phyloP scores from a whole-genome alignment of 2,888 invertebrate species.

The Ichneumoninae sp. region DNA sequence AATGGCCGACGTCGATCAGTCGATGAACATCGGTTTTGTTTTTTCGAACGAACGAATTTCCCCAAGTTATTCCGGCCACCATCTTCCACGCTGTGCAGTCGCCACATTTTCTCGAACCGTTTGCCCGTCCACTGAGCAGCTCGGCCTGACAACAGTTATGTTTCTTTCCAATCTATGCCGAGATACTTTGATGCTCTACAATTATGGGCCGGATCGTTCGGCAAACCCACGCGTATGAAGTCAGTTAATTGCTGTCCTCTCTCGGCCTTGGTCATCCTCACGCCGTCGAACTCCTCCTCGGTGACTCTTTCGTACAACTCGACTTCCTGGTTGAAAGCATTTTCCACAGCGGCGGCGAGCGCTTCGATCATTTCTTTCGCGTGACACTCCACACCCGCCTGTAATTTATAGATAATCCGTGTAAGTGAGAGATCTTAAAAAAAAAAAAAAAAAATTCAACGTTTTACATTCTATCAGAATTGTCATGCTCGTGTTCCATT shows the following conservation, averaged over 20 bases:
- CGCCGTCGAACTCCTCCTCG: slow-evolving; percentile 94
- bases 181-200: not conserved
- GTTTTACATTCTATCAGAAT: not conserved
- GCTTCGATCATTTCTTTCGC: slow-evolving; percentile 88
- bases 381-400: slow-evolving; percentile 90
- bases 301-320: slow-evolving; percentile 91
- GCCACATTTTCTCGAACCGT: slow-evolving; percentile 66
- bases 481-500: no score
- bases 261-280: slow-evolving; percentile 89
- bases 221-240: slow-evolving; percentile 87
- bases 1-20: slow-evolving; percentile 88
- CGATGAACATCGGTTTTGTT: slow-evolving; percentile 72
- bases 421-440: not conserved
- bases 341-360: slow-evolving; percentile 89
- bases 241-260: slow-evolving; percentile 88
- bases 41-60: slow-evolving; percentile 84
- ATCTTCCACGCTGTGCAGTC: slow-evolving; percentile 85
- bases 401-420: slow-evolving; percentile 36
- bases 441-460: not conserved
- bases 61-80: slow-evolving; percentile 86
- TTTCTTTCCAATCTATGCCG: not conserved
- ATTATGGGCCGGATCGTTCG: not conserved
- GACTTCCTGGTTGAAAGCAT: slow-evolving; percentile 89
- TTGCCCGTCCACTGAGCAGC: slow-evolving; percentile 23
- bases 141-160: slow-evolving; percentile 53